Conservation (phyloP, 53 echinoderm and acorn worm genomes). For the Temnopleurus reevesii region DNA sequence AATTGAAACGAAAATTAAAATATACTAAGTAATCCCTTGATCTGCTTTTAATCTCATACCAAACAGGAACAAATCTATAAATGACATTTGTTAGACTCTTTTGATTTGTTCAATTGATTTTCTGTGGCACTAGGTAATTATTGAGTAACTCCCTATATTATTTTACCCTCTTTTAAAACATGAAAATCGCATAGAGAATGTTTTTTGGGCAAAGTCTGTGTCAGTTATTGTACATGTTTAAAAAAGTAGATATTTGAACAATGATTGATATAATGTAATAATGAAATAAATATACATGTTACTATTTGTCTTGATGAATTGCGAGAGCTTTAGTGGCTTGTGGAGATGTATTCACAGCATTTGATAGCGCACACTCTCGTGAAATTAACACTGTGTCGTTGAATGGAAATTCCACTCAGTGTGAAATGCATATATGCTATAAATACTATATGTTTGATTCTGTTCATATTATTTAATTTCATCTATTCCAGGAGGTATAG, state of each 20-base stretch:
- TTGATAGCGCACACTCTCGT: not conserved
- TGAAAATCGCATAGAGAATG: not conserved
- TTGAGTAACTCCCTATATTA: too few species aligned
- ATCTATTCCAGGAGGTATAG: slow-evolving; percentile 27
- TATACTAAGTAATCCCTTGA: too few species aligned
- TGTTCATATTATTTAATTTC: slow-evolving; percentile 48
- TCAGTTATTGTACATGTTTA: not conserved
- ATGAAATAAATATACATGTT: not conserved
- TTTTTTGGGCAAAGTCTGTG: not conserved
- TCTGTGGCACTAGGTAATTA: too few species aligned
- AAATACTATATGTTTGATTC: slow-evolving; percentile 43
- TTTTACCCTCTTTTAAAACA: not conserved
- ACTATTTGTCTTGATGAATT: slow-evolving; percentile 3
- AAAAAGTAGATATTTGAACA: not conserved
- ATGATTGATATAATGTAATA: not conserved
- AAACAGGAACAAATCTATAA: too few species aligned
- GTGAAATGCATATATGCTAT: slow-evolving; percentile 21
- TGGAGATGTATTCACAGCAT: slow-evolving; percentile 17
- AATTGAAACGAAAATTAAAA: too few species aligned
- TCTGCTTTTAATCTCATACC: too few species aligned
- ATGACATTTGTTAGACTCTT: too few species aligned
- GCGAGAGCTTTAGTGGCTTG: slow-evolving; percentile 1
- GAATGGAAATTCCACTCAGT: slow-evolving; percentile 8
- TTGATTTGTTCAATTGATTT: too few species aligned
- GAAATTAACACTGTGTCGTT: not conserved